phyloP scores from a whole-genome alignment of 2,888 invertebrate genomes.

The Theretra japonica region DNA sequence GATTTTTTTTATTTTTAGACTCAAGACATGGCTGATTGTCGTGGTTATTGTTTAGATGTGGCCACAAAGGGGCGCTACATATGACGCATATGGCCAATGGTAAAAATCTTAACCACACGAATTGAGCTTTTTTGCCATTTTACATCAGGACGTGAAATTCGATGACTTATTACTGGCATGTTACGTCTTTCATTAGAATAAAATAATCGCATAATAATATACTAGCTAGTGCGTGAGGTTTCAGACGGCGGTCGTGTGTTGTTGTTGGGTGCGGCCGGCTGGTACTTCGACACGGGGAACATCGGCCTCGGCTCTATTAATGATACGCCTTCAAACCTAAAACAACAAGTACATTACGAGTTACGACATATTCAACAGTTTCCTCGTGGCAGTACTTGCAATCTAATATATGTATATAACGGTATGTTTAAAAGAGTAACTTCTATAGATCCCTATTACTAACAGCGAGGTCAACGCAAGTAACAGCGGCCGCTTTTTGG shows the following conservation, averaged over 20 bases:
- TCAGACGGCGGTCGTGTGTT: slow-evolving; percentile 47
- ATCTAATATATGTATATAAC: too few species aligned
- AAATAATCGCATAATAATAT: slow-evolving; percentile 6
- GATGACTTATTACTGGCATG: not conserved
- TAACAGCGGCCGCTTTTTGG: too few species aligned
- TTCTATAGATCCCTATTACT: too few species aligned
- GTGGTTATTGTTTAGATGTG: too few species aligned
- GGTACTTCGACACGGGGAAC: slow-evolving; percentile 68
- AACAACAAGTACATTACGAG: slow-evolving; percentile 16
- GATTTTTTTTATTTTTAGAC: too few species aligned
- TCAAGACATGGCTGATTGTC: too few species aligned
- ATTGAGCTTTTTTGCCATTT: not conserved
- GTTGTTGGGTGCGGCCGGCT: slow-evolving; percentile 51
- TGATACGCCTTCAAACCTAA: slow-evolving; percentile 75
- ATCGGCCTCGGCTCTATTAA: slow-evolving; percentile 69
- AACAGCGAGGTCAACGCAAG: too few species aligned
- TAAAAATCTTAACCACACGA: not conserved
- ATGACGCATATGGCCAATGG: not conserved
- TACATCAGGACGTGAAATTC: not conserved
- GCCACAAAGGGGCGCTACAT: not conserved
- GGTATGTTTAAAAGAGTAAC: too few species aligned
- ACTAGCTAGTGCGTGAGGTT: slow-evolving; percentile 54
- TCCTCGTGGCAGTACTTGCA: too few species aligned
- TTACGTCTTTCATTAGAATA: not conserved
- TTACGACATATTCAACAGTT: not conserved